A percentile compares a stretch with the other conserved stretches of the same genome.
Evolutionary conservation across 2,888 invertebrate species (phyloP).

Genomic region (Nudaria mundana): DNA sequence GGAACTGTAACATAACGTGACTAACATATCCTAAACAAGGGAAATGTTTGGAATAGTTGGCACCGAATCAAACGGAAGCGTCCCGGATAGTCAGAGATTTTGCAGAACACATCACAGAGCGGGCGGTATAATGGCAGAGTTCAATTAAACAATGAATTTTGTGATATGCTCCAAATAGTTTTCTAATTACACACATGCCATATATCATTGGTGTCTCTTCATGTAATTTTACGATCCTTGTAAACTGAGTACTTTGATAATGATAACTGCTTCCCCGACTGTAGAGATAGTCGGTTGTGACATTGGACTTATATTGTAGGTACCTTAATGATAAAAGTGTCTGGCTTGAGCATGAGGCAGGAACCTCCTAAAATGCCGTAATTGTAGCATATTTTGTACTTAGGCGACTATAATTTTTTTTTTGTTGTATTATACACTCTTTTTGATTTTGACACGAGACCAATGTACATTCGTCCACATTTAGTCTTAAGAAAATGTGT

Average conservation of each 20-base stretch:
- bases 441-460: no score
- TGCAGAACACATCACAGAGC: constrained; percentile 19
- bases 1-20: constrained; percentile 9
- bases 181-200: constrained; percentile 11
- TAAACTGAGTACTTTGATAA: background rate
- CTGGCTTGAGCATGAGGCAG: no score
- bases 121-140: constrained; percentile 2
- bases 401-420: no score
- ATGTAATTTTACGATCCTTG: background rate
- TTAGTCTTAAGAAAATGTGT: no score
- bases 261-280: background rate
- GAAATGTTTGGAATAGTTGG: constrained; percentile 47
- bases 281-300: no score
- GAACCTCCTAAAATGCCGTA: no score
- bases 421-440: no score
- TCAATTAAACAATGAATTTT: constrained; percentile 8
- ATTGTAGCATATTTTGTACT: no score
- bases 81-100: constrained; percentile 20
- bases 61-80: constrained; percentile 49
- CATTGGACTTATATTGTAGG: no score
- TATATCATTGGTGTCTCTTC: constrained; percentile 2
- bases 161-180: constrained; percentile 6
- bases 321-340: no score
- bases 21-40: constrained; percentile 34
- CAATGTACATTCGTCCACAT: no score